Evolutionary conservation across 2,888 invertebrate genomes (phyloP), one percentile per base, ranked within the genome.

Genomic region (Dasysyrphus tricinctus): DNA sequence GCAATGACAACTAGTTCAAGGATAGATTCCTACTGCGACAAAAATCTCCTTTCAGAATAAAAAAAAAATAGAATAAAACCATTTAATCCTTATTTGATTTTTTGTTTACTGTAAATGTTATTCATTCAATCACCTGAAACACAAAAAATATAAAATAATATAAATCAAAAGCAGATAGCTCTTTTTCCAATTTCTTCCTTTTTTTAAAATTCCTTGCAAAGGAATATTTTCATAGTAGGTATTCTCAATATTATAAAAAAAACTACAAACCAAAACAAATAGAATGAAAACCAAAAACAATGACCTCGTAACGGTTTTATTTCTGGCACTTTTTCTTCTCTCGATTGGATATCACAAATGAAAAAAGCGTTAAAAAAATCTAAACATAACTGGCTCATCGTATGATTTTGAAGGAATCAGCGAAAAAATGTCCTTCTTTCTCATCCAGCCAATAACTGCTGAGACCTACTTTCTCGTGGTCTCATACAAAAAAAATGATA

Each of bases 221-320:
- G 4, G 8, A 56, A 56, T 32, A 32, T 14, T 32, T 32, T 32
- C 5, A 32, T 24, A 32, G 5, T n/a, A n/a, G n/a, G n/a, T 32
- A 29, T 56, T n/a, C 7, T 44, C 59, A 42, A 11, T 56, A 11
- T 56, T 32, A 9, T 7, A 19, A 37, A 37, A 69, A 57, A 80
- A 65, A 59, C 19, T 19, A 49, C 16, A 49, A 49, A 16, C 7
- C 32, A 32, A 5, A 6, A 14, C n/a, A 47, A 49, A 49, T 14
- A 5, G 51, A 54, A 51, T 32, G 29, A 16, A 73, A 49, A 29
- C 39, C 57, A 54, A 77, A 73, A 77, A 63, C 81, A 82, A 51
- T 81, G 85, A 85, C 85, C 81, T 85, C 82, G 57, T 65, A 57
- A 49, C 12, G 70, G 51, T 44, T 70, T 54, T 57, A 56, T 65